These are phyloP conservation scores for Mycogona germanica DNA, from an alignment of 2,888 invertebrate species.

Conservation along the genomic window DNA sequence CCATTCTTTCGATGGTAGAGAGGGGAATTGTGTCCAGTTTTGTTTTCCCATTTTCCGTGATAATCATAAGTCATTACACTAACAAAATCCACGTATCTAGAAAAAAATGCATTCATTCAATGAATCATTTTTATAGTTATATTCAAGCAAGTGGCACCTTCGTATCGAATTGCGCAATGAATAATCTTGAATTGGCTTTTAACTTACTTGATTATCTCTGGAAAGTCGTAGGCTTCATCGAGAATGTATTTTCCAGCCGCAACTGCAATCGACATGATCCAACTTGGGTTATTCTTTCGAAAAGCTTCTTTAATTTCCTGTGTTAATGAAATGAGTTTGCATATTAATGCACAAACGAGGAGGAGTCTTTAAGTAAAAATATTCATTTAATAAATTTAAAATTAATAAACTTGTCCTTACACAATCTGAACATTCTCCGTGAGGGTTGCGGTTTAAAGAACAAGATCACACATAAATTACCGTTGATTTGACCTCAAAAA, in stretches of 20 bases:
- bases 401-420: no score
- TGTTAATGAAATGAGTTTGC: no score
- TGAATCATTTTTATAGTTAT: no score
- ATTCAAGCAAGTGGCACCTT: no score
- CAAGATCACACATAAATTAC: no score
- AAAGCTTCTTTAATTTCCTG: conserved; percentile 6
- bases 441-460: no score
- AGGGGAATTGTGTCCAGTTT: conserved; percentile 30
- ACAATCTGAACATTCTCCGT: no score
- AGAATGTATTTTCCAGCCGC: neutral
- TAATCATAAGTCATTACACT: conserved; percentile 33
- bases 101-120: neutral
- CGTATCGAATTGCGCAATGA: no score
- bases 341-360: conserved; percentile 38
- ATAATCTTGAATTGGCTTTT: no score
- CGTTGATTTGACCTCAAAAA: no score
- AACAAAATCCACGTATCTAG: conserved; percentile 29
- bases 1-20: conserved; percentile 22
- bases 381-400: no score
- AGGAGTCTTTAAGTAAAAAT: no score
- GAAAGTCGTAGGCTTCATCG: conserved; percentile 9
- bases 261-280: conserved; percentile 12
- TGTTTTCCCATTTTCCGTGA: conserved; percentile 29
- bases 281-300: neutral
- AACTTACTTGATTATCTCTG: conserved; percentile 3